Conservation (phyloP, 2,888 invertebrate species). For the Zygaena filipendulae region DNA sequence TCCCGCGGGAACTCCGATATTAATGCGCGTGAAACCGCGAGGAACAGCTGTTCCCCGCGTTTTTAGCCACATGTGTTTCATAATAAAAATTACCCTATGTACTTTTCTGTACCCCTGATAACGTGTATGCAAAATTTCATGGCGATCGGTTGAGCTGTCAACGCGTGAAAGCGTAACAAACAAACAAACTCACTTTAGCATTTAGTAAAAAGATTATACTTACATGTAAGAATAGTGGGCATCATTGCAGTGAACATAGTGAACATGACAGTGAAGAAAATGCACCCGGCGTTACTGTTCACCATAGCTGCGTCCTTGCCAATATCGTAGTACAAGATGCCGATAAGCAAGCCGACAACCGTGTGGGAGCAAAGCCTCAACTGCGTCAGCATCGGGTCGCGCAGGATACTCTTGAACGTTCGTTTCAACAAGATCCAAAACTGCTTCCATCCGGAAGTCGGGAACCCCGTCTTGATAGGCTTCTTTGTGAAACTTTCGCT, state of each 20-base stretch:
- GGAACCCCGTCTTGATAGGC: constrained; percentile 77
- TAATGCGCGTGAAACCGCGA: too few species aligned
- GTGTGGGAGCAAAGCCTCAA: constrained; percentile 89
- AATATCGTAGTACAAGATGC: constrained; percentile 92
- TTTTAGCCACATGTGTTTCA: too few species aligned
- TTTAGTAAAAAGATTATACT: too few species aligned
- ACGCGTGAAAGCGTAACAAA: too few species aligned
- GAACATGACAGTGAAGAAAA: constrained; percentile 96
- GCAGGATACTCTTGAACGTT: constrained; percentile 82
- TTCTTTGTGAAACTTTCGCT: constrained; percentile 77
- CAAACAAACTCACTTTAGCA: too few species aligned
- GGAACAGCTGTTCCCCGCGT: too few species aligned
- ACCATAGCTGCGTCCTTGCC: constrained; percentile 94
- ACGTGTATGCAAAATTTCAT: too few species aligned
- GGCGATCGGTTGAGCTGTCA: too few species aligned
- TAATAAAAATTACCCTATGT: too few species aligned
- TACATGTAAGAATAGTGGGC: constrained; percentile 98
- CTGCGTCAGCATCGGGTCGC: constrained; percentile 90
- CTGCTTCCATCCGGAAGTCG: constrained; percentile 84
- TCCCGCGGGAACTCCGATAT: too few species aligned
- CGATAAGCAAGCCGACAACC: constrained; percentile 90
- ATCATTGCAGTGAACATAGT: constrained; percentile 98
- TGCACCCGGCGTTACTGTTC: constrained; percentile 94
- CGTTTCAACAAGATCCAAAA: constrained; percentile 90
- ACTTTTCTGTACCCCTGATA: too few species aligned